Conservation (phyloP, 2,113 vertebrate genomes). For the Dicentrarchus labrax region DNA sequence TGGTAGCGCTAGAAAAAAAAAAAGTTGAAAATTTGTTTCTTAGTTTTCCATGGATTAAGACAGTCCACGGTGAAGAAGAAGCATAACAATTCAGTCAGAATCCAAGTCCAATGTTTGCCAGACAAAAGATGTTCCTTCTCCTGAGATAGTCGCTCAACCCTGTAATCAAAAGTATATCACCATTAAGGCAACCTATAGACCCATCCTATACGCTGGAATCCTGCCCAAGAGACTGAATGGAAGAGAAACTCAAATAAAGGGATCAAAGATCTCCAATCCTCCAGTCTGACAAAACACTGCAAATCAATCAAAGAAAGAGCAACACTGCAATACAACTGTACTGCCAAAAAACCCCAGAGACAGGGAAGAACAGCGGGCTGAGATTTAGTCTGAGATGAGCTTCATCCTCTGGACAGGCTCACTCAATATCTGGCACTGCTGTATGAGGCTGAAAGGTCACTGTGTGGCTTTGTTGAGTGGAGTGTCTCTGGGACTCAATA, state of each 20-base stretch:
- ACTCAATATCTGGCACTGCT: slow-evolving; percentile 65
- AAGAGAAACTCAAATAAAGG: slow-evolving; percentile 48
- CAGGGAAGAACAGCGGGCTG: slow-evolving; percentile 11
- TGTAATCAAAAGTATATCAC: slow-evolving; percentile 48
- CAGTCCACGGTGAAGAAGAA: neutral
- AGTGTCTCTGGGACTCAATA: slow-evolving; percentile 63
- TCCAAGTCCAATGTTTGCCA: neutral
- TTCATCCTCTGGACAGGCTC: slow-evolving; percentile 61
- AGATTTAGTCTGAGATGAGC: slow-evolving; percentile 62
- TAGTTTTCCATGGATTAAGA: neutral
- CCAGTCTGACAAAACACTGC: slow-evolving; percentile 51
- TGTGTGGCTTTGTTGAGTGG: slow-evolving; percentile 58
- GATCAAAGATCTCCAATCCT: slow-evolving; percentile 47
- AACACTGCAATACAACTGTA: slow-evolving; percentile 31
- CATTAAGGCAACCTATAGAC: slow-evolving; percentile 41
- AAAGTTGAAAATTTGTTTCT: neutral
- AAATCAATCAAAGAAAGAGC: slow-evolving; percentile 68
- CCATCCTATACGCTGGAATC: neutral
- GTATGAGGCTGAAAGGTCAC: slow-evolving; percentile 64
- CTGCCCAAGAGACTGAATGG: slow-evolving; percentile 25
- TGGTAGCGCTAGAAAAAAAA: neutral
- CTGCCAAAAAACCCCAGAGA: slow-evolving; percentile 43
- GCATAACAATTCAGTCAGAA: neutral
- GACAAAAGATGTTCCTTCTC: slow-evolving; percentile 24
- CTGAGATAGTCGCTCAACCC: slow-evolving; percentile 17